These are phyloP conservation scores for Orthosia cruda DNA, from an alignment of 2,888 invertebrate genomes.

Conservation along the genomic window DNA sequence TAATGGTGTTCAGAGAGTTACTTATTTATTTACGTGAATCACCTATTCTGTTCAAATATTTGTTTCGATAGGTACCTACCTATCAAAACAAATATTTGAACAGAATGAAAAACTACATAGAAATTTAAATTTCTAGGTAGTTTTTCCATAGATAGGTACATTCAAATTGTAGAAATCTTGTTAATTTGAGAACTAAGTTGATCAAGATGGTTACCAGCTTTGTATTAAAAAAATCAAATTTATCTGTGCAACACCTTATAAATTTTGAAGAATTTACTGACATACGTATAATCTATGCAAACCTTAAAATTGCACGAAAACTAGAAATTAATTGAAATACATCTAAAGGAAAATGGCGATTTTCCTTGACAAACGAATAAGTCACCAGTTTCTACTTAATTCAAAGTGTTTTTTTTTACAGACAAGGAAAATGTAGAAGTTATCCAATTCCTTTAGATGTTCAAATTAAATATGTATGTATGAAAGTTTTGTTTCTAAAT, in stretches of 20 bases:
- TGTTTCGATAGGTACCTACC: background rate
- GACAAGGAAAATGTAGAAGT: background rate
- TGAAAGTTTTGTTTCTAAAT: background rate
- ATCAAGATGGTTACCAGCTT: background rate
- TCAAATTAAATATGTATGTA: background rate
- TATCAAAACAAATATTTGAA: too few species aligned
- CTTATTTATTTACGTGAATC: background rate
- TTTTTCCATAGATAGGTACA: background rate
- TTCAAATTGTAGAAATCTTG: constrained; percentile 4
- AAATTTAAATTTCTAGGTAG: background rate
- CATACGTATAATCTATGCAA: background rate
- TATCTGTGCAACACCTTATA: constrained; percentile 5
- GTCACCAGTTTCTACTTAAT: background rate
- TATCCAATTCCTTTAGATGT: background rate
- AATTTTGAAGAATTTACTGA: background rate
- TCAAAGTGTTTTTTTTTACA: background rate
- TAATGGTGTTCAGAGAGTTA: background rate
- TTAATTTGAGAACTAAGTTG: background rate
- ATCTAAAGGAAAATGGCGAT: background rate
- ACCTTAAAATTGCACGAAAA: background rate
- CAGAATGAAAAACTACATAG: too few species aligned
- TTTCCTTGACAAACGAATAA: constrained; percentile 9
- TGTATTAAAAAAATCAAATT: background rate
- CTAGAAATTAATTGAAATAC: background rate
- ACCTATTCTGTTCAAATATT: background rate